A percentile compares a stretch with the other conserved stretches of the same genome.
Evolutionary conservation across 2,113 vertebrate species (phyloP).

Genomic region (Tragelaphus strepsiceros): DNA sequence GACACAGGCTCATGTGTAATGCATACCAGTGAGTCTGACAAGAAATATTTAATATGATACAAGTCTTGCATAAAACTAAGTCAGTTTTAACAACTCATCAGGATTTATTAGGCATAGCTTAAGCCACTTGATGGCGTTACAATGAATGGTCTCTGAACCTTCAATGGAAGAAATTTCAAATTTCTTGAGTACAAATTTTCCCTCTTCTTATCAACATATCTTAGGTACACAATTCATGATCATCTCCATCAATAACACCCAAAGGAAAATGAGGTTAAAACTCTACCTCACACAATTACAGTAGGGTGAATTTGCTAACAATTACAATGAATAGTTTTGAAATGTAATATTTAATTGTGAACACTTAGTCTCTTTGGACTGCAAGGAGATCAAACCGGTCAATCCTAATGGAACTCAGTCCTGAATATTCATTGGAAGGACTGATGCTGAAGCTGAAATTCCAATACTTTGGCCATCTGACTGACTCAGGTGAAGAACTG

Average conservation of each 20-base stretch:
- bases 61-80: slow-evolving; percentile 32
- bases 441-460: background rate
- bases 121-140: background rate
- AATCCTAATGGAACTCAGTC: background rate
- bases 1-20: slow-evolving; percentile 17
- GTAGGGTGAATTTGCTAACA: background rate
- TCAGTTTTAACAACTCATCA: slow-evolving; percentile 44
- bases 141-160: background rate
- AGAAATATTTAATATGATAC: slow-evolving; percentile 45
- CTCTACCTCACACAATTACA: background rate
- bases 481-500: background rate
- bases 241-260: background rate
- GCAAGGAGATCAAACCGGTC: background rate
- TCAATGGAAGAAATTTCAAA: slow-evolving; percentile 3
- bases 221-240: background rate
- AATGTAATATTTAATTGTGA: slow-evolving; percentile 2
- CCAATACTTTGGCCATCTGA: background rate
- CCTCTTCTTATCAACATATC: background rate
- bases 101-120: slow-evolving; percentile 39
- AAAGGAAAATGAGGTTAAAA: background rate
- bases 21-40: slow-evolving; percentile 35
- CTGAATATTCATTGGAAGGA: background rate
- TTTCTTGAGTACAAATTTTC: background rate
- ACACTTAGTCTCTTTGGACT: background rate
- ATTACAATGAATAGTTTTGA: background rate